A percentile compares a stretch with the other conserved stretches of the same genome.
These are phyloP conservation scores for Cheilosia urbana DNA, from an alignment of 2,888 invertebrate genomes.

Conservation along the genomic window DNA sequence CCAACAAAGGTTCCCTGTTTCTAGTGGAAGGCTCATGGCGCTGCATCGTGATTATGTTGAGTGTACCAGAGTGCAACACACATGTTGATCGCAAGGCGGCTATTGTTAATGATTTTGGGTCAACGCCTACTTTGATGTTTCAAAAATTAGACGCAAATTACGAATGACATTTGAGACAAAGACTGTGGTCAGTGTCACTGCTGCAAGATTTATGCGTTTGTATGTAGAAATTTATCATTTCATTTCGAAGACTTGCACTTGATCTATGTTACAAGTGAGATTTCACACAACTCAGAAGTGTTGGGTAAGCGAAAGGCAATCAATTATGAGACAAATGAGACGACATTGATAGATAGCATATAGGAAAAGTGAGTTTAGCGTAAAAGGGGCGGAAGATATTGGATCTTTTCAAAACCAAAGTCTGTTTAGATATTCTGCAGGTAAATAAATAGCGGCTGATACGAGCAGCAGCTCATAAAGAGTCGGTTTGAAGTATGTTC, in stretches of 20 bases:
- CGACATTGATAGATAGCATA: background rate
- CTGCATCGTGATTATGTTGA: conserved; percentile 48
- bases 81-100: conserved; percentile 35
- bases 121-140: conserved; percentile 48
- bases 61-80: conserved; percentile 3
- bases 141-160: conserved; percentile 18
- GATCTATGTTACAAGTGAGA: conserved; percentile 11
- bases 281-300: conserved; percentile 11
- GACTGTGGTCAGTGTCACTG: conserved; percentile 36
- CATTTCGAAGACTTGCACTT: background rate
- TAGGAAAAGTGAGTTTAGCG: too few species aligned
- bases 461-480: too few species aligned
- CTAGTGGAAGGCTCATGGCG: conserved; percentile 28
- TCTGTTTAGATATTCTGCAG: too few species aligned
- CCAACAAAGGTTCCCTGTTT: conserved; percentile 7
- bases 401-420: too few species aligned
- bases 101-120: conserved; percentile 50
- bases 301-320: conserved; percentile 8
- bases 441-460: too few species aligned
- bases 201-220: conserved; percentile 41
- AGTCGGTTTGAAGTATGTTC: too few species aligned
- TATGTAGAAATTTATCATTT: conserved; percentile 40
- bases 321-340: conserved; percentile 12
- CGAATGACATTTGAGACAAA: conserved; percentile 37
- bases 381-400: background rate